phyloP scores from a whole-genome alignment of 2,113 vertebrate genomes.

The Haplochromis burtoni region DNA sequence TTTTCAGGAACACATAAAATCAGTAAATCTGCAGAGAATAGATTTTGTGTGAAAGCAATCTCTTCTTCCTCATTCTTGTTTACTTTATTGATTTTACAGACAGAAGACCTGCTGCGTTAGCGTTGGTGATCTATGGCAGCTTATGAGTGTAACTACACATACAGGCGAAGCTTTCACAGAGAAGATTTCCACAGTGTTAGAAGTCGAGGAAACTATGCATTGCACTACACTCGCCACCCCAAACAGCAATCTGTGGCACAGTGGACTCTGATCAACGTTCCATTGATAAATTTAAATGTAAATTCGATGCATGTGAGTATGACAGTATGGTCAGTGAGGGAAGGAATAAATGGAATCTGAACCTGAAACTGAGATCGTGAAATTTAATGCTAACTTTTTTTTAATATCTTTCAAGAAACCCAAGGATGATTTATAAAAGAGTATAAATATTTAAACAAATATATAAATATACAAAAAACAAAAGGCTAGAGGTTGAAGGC shows the following conservation, averaged over 20 bases:
- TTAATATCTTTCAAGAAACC: neutral
- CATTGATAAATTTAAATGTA: neutral
- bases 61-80: neutral
- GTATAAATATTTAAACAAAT: neutral
- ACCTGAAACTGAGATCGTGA: neutral
- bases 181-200: neutral
- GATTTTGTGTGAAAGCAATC: neutral
- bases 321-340: neutral
- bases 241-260: neutral
- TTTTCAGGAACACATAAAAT: neutral
- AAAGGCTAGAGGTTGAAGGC: neutral
- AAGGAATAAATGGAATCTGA: neutral
- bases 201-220: neutral
- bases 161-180: neutral
- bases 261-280: neutral
- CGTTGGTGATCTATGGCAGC: neutral
- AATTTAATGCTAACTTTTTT: neutral
- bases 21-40: neutral
- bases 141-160: neutral
- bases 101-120: neutral
- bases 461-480: neutral
- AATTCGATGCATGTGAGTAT: neutral
- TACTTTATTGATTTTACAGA: slow-evolving; percentile 31
- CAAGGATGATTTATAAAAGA: neutral
- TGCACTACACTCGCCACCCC: neutral